Evolutionary conservation across 2,113 vertebrate genomes (phyloP).

Genomic region (Balaeniceps rex): DNA sequence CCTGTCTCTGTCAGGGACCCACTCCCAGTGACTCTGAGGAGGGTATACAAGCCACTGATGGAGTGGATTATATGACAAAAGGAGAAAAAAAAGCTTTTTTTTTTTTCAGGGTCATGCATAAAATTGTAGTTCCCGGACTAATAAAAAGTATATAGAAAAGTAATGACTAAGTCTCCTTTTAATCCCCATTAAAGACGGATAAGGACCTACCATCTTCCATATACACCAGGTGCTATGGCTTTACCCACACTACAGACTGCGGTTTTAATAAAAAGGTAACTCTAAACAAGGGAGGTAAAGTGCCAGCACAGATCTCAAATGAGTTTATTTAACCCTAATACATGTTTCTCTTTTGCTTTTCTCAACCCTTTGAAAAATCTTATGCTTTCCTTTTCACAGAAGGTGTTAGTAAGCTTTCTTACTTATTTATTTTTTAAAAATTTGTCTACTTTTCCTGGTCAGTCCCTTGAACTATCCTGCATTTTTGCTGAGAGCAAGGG

Average conservation of each 20-base stretch:
- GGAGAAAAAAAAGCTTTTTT: not conserved
- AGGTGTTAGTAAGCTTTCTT: not conserved
- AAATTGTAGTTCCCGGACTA: not conserved
- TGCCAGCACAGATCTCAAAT: not conserved
- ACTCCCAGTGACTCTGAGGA: not conserved
- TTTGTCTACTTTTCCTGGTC: not conserved
- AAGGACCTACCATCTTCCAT: not conserved
- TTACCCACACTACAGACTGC: not conserved
- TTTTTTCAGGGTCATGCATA: not conserved
- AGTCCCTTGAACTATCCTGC: not conserved
- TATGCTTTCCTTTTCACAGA: not conserved
- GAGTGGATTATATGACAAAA: not conserved
- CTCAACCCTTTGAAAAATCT: not conserved
- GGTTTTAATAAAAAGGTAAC: not conserved
- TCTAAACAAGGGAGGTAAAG: not conserved
- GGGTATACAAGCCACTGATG: not conserved
- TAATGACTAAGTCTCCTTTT: not conserved
- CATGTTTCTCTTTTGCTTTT: not conserved
- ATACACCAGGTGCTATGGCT: not conserved
- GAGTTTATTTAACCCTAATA: not conserved
- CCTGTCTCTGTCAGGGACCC: not conserved
- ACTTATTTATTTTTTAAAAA: not conserved
- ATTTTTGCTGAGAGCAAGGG: not conserved
- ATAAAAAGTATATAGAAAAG: not conserved
- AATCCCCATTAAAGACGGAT: not conserved